These are phyloP conservation scores for Argentina silus DNA, from an alignment of 2,797 vertebrate genomes.

Conservation along the genomic window DNA sequence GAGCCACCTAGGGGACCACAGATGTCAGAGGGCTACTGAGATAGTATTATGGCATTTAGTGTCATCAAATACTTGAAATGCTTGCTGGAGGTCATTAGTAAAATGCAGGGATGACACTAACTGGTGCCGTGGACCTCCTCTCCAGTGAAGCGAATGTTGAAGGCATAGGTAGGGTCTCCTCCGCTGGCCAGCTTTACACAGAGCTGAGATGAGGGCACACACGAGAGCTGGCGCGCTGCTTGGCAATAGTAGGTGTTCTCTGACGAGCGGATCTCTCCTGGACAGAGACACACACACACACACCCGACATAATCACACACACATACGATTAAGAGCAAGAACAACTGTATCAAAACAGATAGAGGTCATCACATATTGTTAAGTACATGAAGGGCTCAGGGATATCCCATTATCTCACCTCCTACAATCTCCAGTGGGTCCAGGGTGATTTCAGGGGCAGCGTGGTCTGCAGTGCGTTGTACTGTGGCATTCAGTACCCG, in stretches of 20 bases:
- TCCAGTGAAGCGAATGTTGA: conserved; percentile 98
- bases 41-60: not conserved
- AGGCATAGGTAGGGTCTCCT: conserved; percentile 95
- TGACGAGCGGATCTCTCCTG: conserved; percentile 91
- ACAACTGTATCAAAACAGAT: conserved; percentile 1
- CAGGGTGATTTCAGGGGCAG: conserved; percentile 95
- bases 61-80: not conserved
- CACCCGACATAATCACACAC: not conserved
- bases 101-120: conserved; percentile 60
- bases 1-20: conserved; percentile 85
- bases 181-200: conserved; percentile 96
- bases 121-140: conserved; percentile 99
- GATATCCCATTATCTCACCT: conserved; percentile 73
- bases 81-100: not conserved
- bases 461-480: conserved; percentile 95
- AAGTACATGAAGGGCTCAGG: too few relatives aligned
- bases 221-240: conserved; percentile 91
- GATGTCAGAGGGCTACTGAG: not conserved
- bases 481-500: conserved; percentile 93
- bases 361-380: not conserved
- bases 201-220: conserved; percentile 93
- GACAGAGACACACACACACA: not conserved
- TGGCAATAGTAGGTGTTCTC: conserved; percentile 99
- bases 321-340: not conserved
- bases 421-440: conserved; percentile 97